phyloP scores from a whole-genome alignment of 2,113 vertebrate genomes.

The Hippocampus mohnikei region DNA sequence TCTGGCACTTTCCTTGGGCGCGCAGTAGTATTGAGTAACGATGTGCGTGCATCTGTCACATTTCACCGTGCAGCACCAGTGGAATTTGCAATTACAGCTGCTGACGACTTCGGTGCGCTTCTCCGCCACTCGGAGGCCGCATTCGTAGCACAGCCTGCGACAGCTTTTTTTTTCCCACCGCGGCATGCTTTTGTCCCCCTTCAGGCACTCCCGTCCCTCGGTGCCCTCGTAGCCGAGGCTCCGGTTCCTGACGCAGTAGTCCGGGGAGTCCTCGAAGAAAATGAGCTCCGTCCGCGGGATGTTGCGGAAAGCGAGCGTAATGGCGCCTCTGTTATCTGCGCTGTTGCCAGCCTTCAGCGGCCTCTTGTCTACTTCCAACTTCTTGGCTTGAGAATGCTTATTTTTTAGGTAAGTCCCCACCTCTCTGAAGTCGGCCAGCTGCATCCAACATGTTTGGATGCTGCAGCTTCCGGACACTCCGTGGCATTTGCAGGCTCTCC shows the following conservation, averaged over 20 bases:
- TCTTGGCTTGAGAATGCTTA: conserved; percentile 84
- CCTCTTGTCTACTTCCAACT: conserved; percentile 89
- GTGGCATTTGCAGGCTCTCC: conserved; percentile 90
- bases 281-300: conserved; percentile 80
- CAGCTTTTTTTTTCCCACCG: conserved; percentile 84
- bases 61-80: conserved; percentile 93
- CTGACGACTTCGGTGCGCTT: conserved; percentile 75
- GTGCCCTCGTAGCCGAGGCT: conserved; percentile 86
- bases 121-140: conserved; percentile 83
- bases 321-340: conserved; percentile 80
- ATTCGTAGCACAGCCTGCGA: conserved; percentile 83
- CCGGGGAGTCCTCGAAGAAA: conserved; percentile 89
- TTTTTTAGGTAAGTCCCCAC: conserved; percentile 87
- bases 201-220: conserved; percentile 89
- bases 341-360: conserved; percentile 82
- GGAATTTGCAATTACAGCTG: conserved; percentile 95
- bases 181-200: conserved; percentile 72
- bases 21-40: conserved; percentile 85
- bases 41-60: conserved; percentile 85
- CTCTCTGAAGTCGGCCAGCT: conserved; percentile 87
- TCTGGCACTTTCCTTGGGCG: conserved; percentile 45
- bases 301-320: conserved; percentile 75
- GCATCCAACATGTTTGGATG: conserved; percentile 95
- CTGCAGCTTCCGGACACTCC: conserved; percentile 96
- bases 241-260: conserved; percentile 87